A percentile compares a stretch with the other conserved stretches of the same genome.
Conservation (phyloP, 2,113 vertebrate genomes). For the Dicerorhinus sumatrensis region DNA sequence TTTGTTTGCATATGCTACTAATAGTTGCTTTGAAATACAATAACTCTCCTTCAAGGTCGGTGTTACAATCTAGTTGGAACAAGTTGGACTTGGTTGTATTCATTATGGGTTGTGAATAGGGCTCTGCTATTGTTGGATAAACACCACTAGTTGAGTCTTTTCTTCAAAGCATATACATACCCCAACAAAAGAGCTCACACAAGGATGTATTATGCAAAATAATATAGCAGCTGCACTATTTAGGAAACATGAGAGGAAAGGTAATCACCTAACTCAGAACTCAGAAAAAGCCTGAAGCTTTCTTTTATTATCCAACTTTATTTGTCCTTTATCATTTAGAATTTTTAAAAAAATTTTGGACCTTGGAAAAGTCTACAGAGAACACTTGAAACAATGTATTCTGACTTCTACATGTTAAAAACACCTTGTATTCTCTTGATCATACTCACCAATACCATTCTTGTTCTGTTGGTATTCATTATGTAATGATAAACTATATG, state of each 20-base stretch:
- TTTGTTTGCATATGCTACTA: constrained; percentile 68
- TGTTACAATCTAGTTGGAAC: constrained; percentile 55
- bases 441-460: background rate
- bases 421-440: background rate
- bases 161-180: background rate
- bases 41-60: constrained; percentile 59
- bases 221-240: constrained; percentile 12
- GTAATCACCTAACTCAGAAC: constrained; percentile 9
- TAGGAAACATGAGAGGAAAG: background rate
- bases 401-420: background rate
- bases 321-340: background rate
- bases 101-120: constrained; percentile 56
- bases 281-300: background rate
- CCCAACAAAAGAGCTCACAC: constrained; percentile 28
- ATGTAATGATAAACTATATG: background rate
- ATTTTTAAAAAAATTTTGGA: background rate
- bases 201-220: background rate
- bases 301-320: background rate
- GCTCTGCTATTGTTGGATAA: constrained; percentile 59
- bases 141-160: constrained; percentile 36
- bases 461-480: background rate
- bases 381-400: background rate
- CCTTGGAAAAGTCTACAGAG: background rate
- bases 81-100: constrained; percentile 39
- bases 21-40: constrained; percentile 71